Evolutionary conservation across 2,888 invertebrate species (phyloP), one percentile per base, ranked within the genome.

Genomic region (Cremastobaeus sp.): DNA sequence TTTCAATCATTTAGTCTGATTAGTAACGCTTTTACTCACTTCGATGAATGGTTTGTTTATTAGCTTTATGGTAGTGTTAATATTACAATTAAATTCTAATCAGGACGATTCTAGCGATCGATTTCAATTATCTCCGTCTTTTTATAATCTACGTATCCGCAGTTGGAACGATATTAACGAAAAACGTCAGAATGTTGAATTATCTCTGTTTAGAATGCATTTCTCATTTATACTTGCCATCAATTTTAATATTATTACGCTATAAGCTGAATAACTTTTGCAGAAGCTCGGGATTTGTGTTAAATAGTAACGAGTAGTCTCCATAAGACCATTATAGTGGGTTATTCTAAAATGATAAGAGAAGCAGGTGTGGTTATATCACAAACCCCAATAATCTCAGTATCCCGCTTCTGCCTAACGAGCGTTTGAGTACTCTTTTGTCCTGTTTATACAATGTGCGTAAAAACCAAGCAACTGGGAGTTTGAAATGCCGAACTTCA

Each of bases 1-100:
- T 60, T 73, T 75, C 54, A 59, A 71, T 71, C 77, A 77, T 79
- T 77, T 76, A 77, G 75, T 69, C 76, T 81, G 78, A 81, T 81
- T 79, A 78, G 77, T 71, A 52, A 64, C 45, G 71, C 57, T 59
- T 71, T 72, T 65, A 52, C 47, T 54, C 30, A 54, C 65, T 65
- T 72, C 60, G 65, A 12, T 32, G 47, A 48, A 35, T 25, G 50
- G 41, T 64, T 71, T 72, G 54, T 59, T 72, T 65, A 59, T 65
- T 59, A 60, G 35, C 59, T 39, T 54, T 48, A 59, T 60, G 14
- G 60, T 71, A 39, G 35, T 43, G 70, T 57, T 71, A 64, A 57
- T 64, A 64, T 62, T 62, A 17, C 15, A 54, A 54, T 60, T 41
- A 47, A 59, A 18, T 30, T 12, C 25, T 18, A 39, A 48, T 25